These are phyloP conservation scores for Hemibagrus guttatus DNA, from an alignment of 2,797 vertebrate species.

Conservation along the genomic window DNA sequence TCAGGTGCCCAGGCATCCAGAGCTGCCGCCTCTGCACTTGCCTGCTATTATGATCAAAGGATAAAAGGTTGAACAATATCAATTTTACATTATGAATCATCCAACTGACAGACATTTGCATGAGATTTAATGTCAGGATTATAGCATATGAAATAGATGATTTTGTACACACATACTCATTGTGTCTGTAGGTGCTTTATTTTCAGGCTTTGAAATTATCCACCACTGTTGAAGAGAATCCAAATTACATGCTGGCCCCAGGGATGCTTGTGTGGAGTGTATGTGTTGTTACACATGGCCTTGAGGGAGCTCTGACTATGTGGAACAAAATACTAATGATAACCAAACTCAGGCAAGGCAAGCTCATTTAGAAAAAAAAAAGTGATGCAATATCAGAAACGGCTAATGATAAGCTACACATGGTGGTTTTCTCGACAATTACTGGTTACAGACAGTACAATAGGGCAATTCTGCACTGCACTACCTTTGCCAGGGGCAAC, in stretches of 20 bases:
- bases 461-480: background rate
- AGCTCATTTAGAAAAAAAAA: background rate
- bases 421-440: conserved; percentile 6
- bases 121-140: background rate
- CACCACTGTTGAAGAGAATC: conserved; percentile 25
- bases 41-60: conserved; percentile 23
- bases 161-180: background rate
- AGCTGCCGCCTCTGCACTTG: background rate
- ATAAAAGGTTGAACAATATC: conserved; percentile 16
- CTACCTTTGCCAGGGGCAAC: background rate
- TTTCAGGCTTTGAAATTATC: conserved; percentile 23
- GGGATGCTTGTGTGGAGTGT: conserved; percentile 31
- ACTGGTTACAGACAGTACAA: conserved; percentile 16
- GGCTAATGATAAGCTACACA: conserved; percentile 5
- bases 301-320: conserved; percentile 11
- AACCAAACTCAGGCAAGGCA: conserved; percentile 2
- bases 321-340: conserved; percentile 33
- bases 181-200: background rate
- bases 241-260: conserved; percentile 25
- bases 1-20: background rate
- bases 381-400: conserved; percentile 8
- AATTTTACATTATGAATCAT: conserved; percentile 8
- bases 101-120: background rate
- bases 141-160: background rate
- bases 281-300: conserved; percentile 22